Evolutionary conservation across 2,888 invertebrate genomes (phyloP).

Genomic region (Poecilobothrus nobilitatus): DNA sequence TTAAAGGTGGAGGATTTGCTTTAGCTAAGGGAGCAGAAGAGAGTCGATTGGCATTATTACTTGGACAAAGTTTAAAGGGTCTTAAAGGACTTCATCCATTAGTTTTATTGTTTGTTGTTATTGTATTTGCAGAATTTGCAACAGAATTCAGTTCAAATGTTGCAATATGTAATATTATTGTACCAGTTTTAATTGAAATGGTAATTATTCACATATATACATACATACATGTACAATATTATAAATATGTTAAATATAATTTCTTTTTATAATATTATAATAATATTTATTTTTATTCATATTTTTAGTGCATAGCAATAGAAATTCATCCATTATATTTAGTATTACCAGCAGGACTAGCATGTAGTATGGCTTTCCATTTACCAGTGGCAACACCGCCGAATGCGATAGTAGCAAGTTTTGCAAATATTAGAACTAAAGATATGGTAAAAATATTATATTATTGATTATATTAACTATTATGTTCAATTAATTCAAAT

Average conservation of each 20-base stretch:
- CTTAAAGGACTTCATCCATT: slow-evolving; percentile 56
- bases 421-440: slow-evolving; percentile 67
- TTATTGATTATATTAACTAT: background rate
- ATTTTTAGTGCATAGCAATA: slow-evolving; percentile 55
- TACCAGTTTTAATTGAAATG: slow-evolving; percentile 76
- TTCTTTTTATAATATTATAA: no score
- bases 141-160: slow-evolving; percentile 90
- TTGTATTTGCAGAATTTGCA: slow-evolving; percentile 64
- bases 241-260: no score
- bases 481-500: background rate
- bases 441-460: slow-evolving; percentile 57
- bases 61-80: slow-evolving; percentile 62
- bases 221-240: no score
- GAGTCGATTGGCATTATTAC: slow-evolving; percentile 66
- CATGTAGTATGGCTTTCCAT: slow-evolving; percentile 88
- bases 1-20: slow-evolving; percentile 76
- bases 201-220: slow-evolving; percentile 39
- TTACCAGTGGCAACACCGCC: slow-evolving; percentile 92
- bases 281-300: slow-evolving; percentile 12
- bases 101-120: slow-evolving; percentile 64
- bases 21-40: slow-evolving; percentile 76
- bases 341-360: slow-evolving; percentile 80
- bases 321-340: slow-evolving; percentile 77
- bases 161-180: slow-evolving; percentile 78
- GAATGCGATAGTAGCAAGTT: slow-evolving; percentile 85